A percentile compares a stretch with the other conserved stretches of the same genome.
These are phyloP conservation scores for Frieseomelitta varia DNA, from an alignment of 1,140 invertebrate species.

Conservation along the genomic window DNA sequence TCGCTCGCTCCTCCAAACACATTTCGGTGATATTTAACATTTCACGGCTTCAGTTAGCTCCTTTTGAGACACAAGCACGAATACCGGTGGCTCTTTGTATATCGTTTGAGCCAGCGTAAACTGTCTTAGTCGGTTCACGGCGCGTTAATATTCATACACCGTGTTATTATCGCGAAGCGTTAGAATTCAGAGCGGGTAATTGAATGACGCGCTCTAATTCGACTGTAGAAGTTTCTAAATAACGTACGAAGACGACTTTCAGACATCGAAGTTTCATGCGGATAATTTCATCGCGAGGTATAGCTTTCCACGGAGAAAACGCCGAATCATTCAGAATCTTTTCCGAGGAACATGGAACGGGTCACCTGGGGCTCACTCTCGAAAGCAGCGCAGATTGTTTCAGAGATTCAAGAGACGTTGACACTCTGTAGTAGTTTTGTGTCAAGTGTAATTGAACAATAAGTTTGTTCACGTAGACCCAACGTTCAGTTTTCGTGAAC, in stretches of 20 bases:
- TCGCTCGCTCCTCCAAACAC: not conserved
- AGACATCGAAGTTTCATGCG: not conserved
- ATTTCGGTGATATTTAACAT: not conserved
- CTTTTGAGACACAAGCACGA: not conserved
- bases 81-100: not conserved
- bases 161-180: not conserved
- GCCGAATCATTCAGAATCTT: too few species aligned
- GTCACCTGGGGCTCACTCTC: too few species aligned
- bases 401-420: too few species aligned
- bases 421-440: too few species aligned
- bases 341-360: too few species aligned
- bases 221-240: not conserved
- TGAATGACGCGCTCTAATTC: not conserved
- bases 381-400: too few species aligned
- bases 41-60: not conserved
- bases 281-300: not conserved
- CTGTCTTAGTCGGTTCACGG: not conserved
- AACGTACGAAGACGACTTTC: not conserved
- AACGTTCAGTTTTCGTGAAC: too few species aligned
- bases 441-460: too few species aligned
- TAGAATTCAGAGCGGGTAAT: not conserved
- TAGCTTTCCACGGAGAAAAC: too few species aligned
- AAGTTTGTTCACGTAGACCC: too few species aligned
- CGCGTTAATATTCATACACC: not conserved
- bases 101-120: not conserved